Conservation (phyloP, 2,113 vertebrate genomes). For the Heptranchias perlo region DNA sequence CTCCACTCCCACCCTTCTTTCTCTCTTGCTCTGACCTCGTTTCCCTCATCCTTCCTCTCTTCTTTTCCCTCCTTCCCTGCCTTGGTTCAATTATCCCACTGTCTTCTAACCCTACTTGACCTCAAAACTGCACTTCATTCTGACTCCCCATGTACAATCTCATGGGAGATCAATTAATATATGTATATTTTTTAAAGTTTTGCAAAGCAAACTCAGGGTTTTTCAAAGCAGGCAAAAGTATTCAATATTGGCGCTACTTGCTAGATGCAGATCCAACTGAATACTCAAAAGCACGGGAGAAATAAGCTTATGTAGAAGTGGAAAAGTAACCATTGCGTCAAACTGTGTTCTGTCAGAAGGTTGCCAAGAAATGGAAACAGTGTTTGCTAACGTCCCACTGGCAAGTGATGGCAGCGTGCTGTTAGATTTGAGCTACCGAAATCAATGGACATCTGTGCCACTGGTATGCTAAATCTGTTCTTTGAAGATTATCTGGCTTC, state of each 20-base stretch:
- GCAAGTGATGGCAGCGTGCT: neutral
- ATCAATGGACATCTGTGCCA: slow-evolving; percentile 12
- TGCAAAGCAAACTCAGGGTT: neutral
- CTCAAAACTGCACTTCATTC: neutral
- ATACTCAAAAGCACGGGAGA: neutral
- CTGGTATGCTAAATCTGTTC: slow-evolving; percentile 13
- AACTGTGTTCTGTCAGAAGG: slow-evolving; percentile 3
- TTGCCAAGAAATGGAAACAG: slow-evolving; percentile 26
- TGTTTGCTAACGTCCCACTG: neutral
- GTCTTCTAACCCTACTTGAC: neutral
- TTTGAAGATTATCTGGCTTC: neutral
- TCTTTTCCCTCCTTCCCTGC: neutral
- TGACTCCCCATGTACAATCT: neutral
- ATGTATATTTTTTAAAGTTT: too few relatives aligned
- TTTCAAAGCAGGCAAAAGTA: neutral
- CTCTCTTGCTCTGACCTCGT: neutral
- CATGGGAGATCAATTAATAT: too few relatives aligned
- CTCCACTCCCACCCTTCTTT: neutral
- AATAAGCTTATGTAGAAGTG: neutral
- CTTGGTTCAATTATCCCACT: neutral
- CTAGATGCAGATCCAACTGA: neutral
- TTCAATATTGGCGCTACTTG: neutral
- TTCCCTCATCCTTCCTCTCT: neutral
- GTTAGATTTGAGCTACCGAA: neutral
- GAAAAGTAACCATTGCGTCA: neutral